Evolutionary conservation across 2,888 invertebrate genomes (phyloP), one percentile per base, ranked within the genome.

Genomic region (Melinaea marsaeus): DNA sequence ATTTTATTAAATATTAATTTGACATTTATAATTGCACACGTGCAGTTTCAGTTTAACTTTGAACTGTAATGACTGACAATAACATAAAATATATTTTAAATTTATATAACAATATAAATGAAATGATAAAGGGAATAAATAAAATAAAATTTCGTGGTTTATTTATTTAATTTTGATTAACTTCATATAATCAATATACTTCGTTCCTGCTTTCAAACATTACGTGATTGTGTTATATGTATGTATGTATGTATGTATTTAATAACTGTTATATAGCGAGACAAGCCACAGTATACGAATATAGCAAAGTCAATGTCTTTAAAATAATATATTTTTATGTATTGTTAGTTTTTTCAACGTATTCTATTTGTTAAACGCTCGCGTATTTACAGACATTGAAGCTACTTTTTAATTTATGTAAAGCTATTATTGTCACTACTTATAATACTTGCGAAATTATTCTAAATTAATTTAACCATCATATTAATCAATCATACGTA

Each of bases 21-120:
- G 86, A 87, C 86, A 79, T 80, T 79, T 72, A 74, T 87, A 86
- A 87, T 86, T 87, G 77, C 75, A 72, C 71, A 72, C 68, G 70
- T 72, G 56, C 60, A 54, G 57, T 55, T 33, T 64, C 22, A 32
- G 3, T 3, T 13, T 48, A n/a, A 48, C 6, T 48, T n/a, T n/a
- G 9, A 32, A 22, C 7, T 22, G 51, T 22, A 32, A 32, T 51
- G 5, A 51, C 32, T 7, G 32, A 57, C 58, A 62, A 61, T 62
- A 58, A 62, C 66, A 69, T 66, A 69, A 71, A 71, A 72, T 64
- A 69, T 67, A 69, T 61, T 62, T 69, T 61, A 54, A 46, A 63
- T 58, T 45, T 66, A 57, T 66, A 65, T 59, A 48, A 65, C 62
- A 42, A 42, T 42, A 42, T 42, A 42, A 42, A 42, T 42, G 22